phyloP scores from a whole-genome alignment of 2,888 invertebrate species.

The Leucoma salicis region DNA sequence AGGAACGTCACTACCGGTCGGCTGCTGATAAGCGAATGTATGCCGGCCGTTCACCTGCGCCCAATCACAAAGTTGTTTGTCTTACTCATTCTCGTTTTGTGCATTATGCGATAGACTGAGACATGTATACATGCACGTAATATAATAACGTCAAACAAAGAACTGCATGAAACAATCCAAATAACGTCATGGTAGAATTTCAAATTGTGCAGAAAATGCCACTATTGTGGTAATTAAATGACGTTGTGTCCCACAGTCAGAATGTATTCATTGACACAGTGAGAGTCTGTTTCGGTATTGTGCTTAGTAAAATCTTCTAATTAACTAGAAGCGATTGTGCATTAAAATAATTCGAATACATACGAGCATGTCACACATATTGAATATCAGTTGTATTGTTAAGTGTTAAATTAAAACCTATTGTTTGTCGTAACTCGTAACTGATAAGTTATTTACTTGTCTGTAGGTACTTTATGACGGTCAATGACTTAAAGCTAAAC shows the following conservation, averaged over 20 bases:
- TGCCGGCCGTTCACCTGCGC: constrained; percentile 78
- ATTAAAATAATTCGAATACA: constrained; percentile 25
- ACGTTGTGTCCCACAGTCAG: constrained; percentile 41
- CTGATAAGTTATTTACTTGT: too few species aligned
- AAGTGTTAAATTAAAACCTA: constrained; percentile 15
- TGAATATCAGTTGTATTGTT: constrained; percentile 18
- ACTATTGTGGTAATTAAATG: constrained; percentile 52
- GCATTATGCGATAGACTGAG: constrained; percentile 36
- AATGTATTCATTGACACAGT: constrained; percentile 34
- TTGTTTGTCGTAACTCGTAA: constrained; percentile 10
- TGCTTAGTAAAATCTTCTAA: constrained; percentile 23
- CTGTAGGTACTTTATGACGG: too few species aligned
- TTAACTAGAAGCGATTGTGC: constrained; percentile 24
- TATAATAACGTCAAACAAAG: constrained; percentile 40
- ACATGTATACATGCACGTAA: constrained; percentile 18
- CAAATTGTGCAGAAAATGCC: constrained; percentile 56
- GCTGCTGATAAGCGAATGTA: constrained; percentile 75
- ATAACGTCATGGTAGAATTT: constrained; percentile 55
- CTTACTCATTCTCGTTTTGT: constrained; percentile 46
- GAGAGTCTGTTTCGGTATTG: constrained; percentile 31
- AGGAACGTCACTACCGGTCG: constrained; percentile 64
- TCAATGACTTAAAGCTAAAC: too few species aligned
- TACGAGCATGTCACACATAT: constrained; percentile 15
- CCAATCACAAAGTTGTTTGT: constrained; percentile 65
- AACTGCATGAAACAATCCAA: constrained; percentile 49